Conservation (phyloP, 2,888 invertebrate species). For the Ophioninae sp. region DNA sequence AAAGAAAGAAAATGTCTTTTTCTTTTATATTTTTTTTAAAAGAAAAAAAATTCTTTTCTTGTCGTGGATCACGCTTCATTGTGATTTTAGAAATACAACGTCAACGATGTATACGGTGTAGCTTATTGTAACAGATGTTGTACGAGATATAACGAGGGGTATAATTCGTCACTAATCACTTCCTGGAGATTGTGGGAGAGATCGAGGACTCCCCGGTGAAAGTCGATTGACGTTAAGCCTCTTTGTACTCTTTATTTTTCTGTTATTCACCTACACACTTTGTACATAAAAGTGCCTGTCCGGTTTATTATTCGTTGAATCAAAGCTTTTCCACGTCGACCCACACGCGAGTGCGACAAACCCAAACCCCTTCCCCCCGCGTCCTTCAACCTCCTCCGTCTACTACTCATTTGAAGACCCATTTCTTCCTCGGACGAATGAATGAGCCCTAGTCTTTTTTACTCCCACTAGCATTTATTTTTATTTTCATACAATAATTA, state of each 20-base stretch:
- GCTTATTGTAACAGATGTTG: slow-evolving; percentile 60
- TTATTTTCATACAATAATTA: too few species aligned
- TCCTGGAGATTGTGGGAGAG: slow-evolving; percentile 70
- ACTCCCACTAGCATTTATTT: background rate
- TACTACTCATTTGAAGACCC: background rate
- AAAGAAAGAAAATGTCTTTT: too few species aligned
- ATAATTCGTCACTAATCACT: slow-evolving; percentile 73
- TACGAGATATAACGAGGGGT: slow-evolving; percentile 68
- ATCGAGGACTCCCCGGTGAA: slow-evolving; percentile 67
- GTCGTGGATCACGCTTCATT: background rate
- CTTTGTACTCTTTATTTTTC: slow-evolving; percentile 27
- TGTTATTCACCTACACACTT: background rate
- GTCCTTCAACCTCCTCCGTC: background rate
- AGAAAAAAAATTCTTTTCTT: background rate
- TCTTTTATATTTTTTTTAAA: background rate
- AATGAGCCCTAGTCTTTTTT: background rate
- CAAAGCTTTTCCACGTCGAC: slow-evolving; percentile 27
- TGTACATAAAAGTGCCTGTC: background rate
- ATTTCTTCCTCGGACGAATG: slow-evolving; percentile 13
- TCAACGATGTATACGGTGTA: slow-evolving; percentile 52
- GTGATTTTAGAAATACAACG: slow-evolving; percentile 55
- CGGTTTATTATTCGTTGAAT: slow-evolving; percentile 30
- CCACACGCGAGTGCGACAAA: slow-evolving; percentile 51
- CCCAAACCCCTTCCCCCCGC: slow-evolving; percentile 36
- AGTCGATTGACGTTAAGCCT: slow-evolving; percentile 73